A percentile compares a stretch with the other conserved stretches of the same genome.
Conservation (phyloP, 2,113 vertebrate species). For the Colaptes auratus region DNA sequence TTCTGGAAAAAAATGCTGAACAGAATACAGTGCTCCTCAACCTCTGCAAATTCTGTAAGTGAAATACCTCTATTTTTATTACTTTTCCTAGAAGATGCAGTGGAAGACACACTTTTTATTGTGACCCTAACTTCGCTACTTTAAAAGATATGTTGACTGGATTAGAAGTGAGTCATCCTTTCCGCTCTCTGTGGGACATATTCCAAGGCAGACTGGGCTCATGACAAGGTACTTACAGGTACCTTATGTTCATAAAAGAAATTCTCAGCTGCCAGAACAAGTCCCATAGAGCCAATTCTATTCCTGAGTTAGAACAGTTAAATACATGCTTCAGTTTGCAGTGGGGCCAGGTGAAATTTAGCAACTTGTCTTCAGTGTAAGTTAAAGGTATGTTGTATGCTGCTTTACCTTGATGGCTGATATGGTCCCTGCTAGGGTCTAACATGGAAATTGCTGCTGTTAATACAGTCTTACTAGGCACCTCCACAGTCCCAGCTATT, state of each 20-base stretch:
- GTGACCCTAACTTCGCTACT: not conserved
- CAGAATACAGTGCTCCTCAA: not conserved
- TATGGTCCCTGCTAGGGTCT: not conserved
- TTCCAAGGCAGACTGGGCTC: not conserved
- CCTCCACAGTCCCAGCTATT: not conserved
- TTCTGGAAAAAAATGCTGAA: slow-evolving; percentile 5
- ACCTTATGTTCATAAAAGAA: not conserved
- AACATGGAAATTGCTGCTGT: not conserved
- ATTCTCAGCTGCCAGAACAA: not conserved
- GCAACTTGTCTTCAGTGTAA: not conserved
- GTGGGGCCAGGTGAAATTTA: not conserved
- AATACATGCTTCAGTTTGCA: not conserved
- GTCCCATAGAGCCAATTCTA: not conserved
- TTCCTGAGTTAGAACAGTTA: not conserved
- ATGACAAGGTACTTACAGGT: not conserved
- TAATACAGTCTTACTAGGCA: not conserved
- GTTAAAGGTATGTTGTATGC: not conserved
- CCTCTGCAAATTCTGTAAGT: not conserved
- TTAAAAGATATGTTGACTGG: not conserved
- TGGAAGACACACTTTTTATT: not conserved
- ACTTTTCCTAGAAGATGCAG: not conserved
- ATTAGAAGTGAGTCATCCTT: not conserved
- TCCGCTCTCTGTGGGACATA: not conserved
- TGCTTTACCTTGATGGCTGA: not conserved
- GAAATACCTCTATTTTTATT: not conserved